phyloP scores from a whole-genome alignment of 2,888 invertebrate species.

The Molorchus minor region DNA sequence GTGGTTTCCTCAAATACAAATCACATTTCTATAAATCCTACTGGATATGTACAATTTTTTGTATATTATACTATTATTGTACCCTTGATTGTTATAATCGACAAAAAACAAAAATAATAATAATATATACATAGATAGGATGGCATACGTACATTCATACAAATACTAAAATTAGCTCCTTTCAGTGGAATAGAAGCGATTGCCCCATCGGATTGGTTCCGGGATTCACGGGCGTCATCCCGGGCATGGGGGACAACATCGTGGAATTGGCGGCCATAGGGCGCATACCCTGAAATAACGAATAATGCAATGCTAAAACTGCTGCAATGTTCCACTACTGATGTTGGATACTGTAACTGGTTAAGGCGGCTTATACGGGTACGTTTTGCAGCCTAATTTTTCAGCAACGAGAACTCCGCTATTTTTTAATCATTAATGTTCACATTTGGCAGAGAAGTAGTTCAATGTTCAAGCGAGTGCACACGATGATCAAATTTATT shows the following conservation, averaged over 20 bases:
- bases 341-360: too few species aligned
- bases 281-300: conserved; percentile 56
- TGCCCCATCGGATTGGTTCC: conserved; percentile 56
- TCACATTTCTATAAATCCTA: conserved; percentile 39
- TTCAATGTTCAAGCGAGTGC: too few species aligned
- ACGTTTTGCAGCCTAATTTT: too few species aligned
- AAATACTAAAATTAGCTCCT: conserved; percentile 21
- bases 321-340: too few species aligned
- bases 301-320: too few species aligned
- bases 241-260: conserved; percentile 54
- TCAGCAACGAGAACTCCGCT: too few species aligned
- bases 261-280: conserved; percentile 53
- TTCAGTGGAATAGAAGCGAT: conserved; percentile 58
- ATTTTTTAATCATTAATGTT: too few species aligned
- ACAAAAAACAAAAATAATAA: conserved; percentile 40
- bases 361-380: too few species aligned
- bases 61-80: conserved; percentile 45
- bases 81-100: conserved; percentile 50
- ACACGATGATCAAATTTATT: too few species aligned
- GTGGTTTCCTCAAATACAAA: conserved; percentile 29
- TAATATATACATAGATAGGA: conserved; percentile 45
- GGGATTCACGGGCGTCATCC: conserved; percentile 52
- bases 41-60: conserved; percentile 47
- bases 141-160: conserved; percentile 38
- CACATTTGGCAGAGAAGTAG: too few species aligned